Percentiles rank a stretch among this genome's conserved stretches.
Conservation (phyloP, 2,888 invertebrate species). For the Bimastos eiseni region DNA sequence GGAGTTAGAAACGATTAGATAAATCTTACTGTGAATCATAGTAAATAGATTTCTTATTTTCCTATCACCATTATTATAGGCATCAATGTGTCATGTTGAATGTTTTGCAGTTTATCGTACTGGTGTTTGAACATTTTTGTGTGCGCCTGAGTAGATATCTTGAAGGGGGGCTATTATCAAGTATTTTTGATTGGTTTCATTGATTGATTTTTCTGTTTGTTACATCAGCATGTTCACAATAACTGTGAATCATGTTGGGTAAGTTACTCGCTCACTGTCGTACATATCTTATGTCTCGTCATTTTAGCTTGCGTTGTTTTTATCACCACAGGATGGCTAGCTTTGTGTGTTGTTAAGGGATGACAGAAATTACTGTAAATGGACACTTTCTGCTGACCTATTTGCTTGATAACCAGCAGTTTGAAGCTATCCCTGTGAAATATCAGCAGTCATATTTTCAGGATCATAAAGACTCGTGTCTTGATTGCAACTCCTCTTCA, state of each 20-base stretch:
- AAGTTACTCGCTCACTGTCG: slow-evolving; percentile 21
- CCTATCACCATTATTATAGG: not conserved
- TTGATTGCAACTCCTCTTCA: no score
- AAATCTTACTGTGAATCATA: not conserved
- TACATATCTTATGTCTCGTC: slow-evolving; percentile 20
- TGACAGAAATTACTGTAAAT: not conserved
- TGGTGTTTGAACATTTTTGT: not conserved
- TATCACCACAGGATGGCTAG: not conserved
- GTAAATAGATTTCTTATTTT: not conserved
- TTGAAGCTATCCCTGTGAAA: not conserved
- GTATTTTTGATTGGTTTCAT: no score
- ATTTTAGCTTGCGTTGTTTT: slow-evolving; percentile 9
- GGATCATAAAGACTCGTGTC: not conserved
- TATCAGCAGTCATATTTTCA: not conserved
- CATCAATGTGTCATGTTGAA: not conserved
- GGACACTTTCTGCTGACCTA: not conserved
- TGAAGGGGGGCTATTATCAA: no score
- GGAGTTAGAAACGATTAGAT: not conserved
- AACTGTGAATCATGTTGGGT: slow-evolving; percentile 58
- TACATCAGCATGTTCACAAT: slow-evolving; percentile 55
- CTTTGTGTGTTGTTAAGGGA: not conserved
- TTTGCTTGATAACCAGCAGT: not conserved
- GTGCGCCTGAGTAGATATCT: no score
- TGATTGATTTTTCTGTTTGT: slow-evolving; percentile 25
- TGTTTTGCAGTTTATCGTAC: not conserved